Base-by-base conservation (phyloP, 2,888 invertebrate genomes). In the Parnassius orleans region DNA sequence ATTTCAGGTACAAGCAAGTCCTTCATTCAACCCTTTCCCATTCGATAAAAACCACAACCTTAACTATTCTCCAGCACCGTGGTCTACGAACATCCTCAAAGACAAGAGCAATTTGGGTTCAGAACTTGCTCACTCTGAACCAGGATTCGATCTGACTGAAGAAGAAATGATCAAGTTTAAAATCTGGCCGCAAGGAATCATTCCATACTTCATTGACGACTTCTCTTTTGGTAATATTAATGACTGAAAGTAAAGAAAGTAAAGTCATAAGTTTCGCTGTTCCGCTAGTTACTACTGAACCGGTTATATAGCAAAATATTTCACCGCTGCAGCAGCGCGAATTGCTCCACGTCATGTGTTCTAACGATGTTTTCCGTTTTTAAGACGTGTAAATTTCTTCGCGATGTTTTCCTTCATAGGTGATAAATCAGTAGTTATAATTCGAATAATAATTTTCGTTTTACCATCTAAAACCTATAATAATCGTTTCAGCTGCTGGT, bases 171-270 rank as follows among this genome's bases (percentile, higher is more conserved):
- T 47, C 3, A 83, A 80, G 54, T 78, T 84, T 10, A 87, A 87
- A 53, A 66, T 90, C n/a, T 90, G 90, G 90, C 75, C 74, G 0
- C 66, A 71, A 53, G 90, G 84, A 42, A 62, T 75, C 0, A 77
- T 90, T 62, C 86, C 86, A 0, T 90, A 84, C 66, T 87, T 77
- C 62, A 87, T 90, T 41, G 90, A 90, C 66, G 74, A 76, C 1
- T 64, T 72, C 44, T 88, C 89, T 3, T 90, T 78, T 64, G 90
- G 90, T 89, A 73, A 69, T 43, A 5, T 41, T 33, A 33, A 33
- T 33, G 33, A 1, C 3, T 33, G 7, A 33, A 33, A 33, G 33
- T 24, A 24, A 24, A 24, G 24, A 24, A 24, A 24, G 24, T 33
- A 7, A 33, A 33, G 33, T 33, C 33, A 33, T 33, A 33, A 5